phyloP scores from a whole-genome alignment of 2,888 invertebrate genomes.

The Merodon equestris region DNA sequence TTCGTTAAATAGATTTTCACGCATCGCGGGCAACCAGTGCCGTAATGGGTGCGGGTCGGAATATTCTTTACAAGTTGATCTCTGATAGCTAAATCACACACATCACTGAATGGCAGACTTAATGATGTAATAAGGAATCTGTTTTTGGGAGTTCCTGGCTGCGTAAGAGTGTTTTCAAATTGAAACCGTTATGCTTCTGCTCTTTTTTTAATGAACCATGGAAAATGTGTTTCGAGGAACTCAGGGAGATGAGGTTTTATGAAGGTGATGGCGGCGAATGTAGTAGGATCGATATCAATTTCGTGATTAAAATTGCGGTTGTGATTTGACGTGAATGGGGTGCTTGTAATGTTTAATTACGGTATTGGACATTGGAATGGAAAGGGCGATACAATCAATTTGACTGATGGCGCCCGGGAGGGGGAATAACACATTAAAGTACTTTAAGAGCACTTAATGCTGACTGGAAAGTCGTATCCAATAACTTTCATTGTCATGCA shows the following conservation, averaged over 20 bases:
- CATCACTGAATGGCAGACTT: constrained; percentile 45
- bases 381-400: too few species aligned
- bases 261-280: constrained; percentile 14
- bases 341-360: too few species aligned
- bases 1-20: constrained; percentile 58
- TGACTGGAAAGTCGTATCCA: too few species aligned
- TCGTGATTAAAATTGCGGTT: constrained; percentile 34
- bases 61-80: constrained; percentile 18
- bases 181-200: too few species aligned
- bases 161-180: constrained; percentile 24
- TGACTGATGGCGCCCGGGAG: too few species aligned
- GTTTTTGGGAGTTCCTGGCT: too few species aligned
- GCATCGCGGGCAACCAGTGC: background rate
- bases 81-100: constrained; percentile 45
- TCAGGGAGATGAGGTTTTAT: too few species aligned
- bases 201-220: too few species aligned
- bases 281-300: constrained; percentile 48
- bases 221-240: too few species aligned
- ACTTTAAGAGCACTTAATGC: too few species aligned
- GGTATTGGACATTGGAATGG: background rate
- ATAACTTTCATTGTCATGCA: too few species aligned
- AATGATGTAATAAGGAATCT: constrained; percentile 60
- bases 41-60: background rate
- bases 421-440: too few species aligned
- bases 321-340: background rate